Conservation (phyloP, 2,888 invertebrate species). For the Cosmopolites sordidus region DNA sequence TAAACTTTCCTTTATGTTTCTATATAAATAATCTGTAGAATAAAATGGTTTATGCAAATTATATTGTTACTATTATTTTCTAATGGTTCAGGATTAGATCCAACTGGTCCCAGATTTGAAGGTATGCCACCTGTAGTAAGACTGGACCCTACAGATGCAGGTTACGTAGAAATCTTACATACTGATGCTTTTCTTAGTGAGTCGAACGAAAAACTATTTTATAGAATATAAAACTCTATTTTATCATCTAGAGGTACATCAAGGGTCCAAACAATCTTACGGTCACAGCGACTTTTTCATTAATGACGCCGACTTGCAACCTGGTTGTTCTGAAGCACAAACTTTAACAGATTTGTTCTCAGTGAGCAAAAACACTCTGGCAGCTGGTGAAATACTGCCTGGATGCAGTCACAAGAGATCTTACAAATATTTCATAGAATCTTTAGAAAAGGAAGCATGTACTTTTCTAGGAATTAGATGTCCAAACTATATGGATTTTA, state of each 20-base stretch:
- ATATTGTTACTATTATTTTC: too few species aligned
- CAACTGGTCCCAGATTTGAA: conserved; percentile 56
- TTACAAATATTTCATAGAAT: conserved; percentile 48
- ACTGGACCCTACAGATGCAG: conserved; percentile 53
- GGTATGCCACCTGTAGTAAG: conserved; percentile 52
- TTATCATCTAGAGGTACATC: conserved; percentile 39
- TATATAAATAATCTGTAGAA: too few species aligned
- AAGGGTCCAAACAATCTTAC: conserved; percentile 41
- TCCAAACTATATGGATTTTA: conserved; percentile 38
- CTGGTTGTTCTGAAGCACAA: conserved; percentile 42
- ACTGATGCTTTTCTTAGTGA: conserved; percentile 46
- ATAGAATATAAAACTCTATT: neutral
- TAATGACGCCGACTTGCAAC: conserved; percentile 45
- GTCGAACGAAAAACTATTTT: neutral
- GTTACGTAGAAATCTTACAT: conserved; percentile 58
- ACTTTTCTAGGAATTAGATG: conserved; percentile 45
- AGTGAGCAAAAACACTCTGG: conserved; percentile 37
- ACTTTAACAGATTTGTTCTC: conserved; percentile 34
- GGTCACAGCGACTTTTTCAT: conserved; percentile 48
- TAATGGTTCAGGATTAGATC: conserved; percentile 61
- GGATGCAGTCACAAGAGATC: conserved; percentile 49
- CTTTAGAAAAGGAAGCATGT: conserved; percentile 41
- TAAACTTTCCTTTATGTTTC: too few species aligned
- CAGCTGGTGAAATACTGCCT: conserved; percentile 43
- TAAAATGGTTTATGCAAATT: too few species aligned